Evolutionary conservation across 2,113 vertebrate species (phyloP), one percentile per base, ranked within the genome.

Genomic region (Percopsis transmontana): DNA sequence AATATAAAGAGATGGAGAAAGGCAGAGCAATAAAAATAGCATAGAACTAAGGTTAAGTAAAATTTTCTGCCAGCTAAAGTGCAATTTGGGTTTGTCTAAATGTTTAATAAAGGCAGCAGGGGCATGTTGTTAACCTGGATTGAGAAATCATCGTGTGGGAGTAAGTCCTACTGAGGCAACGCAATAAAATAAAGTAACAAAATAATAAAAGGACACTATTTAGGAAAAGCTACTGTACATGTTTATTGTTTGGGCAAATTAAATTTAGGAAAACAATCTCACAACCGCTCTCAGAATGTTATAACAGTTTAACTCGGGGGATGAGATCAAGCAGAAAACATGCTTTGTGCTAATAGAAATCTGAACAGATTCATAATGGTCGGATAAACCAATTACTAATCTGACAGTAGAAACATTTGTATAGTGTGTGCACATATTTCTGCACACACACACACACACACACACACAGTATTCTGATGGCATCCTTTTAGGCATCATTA

Each of bases 401-500:
- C 23, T 67, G 44, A 70, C 39, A 52, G 27, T 10, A 23, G 33
- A 51, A n/a, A 53, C 39, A 45, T 15, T 53, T 0, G 20, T 13
- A 3, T 21, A 53, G 20, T 23, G 21, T 14, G 21, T 14, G 21
- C 54, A 21, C 63, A 55, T 16, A 33, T 33, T 33, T 33, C 27
- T 33, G 27, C 48, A 24, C 55, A 23, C 56, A 23, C 55, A 39
- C 66, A 21, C 66, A 21, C 33, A 16, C 27, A n/a, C 38, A 23
- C 58, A 65, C 62, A 64, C 54, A 63, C 61, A 58, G 19, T 66
- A 75, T 80, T 69, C 74, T 57, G 50, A 27, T 54, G 21, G 70
- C 27, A 18, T 6, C 41, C 15, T 54, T 71, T 66, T 50, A 58
- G 60, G 68, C 69, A 73, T 72, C 38, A 80, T 78, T 72, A 72